phyloP scores from a whole-genome alignment of 2,888 invertebrate species.

The Polietes domitor region DNA sequence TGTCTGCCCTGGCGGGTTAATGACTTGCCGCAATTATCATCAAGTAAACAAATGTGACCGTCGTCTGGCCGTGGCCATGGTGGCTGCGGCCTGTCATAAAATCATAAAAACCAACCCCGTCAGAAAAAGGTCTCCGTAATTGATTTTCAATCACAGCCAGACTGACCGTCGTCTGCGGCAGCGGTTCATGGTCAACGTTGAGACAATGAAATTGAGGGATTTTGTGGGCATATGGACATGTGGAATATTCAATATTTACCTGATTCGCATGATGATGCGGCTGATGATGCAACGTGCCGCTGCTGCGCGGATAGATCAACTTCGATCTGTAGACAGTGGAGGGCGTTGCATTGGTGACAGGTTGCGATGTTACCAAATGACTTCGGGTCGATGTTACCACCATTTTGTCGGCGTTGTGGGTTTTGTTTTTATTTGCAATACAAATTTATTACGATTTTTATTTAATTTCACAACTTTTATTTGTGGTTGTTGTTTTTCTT shows the following conservation, averaged over 20 bases:
- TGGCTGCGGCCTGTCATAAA: conserved; percentile 16
- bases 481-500: conserved; percentile 26
- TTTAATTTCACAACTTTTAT: too few species aligned
- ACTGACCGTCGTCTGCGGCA: neutral
- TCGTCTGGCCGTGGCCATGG: neutral
- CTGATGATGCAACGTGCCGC: conserved; percentile 70
- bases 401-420: conserved; percentile 69
- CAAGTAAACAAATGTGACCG: neutral
- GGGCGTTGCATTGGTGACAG: conserved; percentile 71
- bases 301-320: conserved; percentile 77
- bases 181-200: conserved; percentile 6
- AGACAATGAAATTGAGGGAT: too few species aligned
- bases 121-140: neutral
- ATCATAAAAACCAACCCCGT: neutral
- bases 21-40: neutral
- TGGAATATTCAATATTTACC: conserved; percentile 51
- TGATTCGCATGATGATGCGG: conserved; percentile 58
- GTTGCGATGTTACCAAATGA: conserved; percentile 74
- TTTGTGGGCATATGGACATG: too few species aligned
- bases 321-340: conserved; percentile 75
- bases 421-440: conserved; percentile 25
- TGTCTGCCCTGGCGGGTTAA: conserved; percentile 1
- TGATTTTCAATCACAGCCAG: conserved; percentile 21
- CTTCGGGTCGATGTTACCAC: conserved; percentile 78
- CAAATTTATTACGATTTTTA: too few species aligned